Percentiles rank a stretch among this genome's conserved stretches.
These are phyloP conservation scores for Eilema caniola DNA, from an alignment of 2,888 invertebrate genomes.

Conservation along the genomic window DNA sequence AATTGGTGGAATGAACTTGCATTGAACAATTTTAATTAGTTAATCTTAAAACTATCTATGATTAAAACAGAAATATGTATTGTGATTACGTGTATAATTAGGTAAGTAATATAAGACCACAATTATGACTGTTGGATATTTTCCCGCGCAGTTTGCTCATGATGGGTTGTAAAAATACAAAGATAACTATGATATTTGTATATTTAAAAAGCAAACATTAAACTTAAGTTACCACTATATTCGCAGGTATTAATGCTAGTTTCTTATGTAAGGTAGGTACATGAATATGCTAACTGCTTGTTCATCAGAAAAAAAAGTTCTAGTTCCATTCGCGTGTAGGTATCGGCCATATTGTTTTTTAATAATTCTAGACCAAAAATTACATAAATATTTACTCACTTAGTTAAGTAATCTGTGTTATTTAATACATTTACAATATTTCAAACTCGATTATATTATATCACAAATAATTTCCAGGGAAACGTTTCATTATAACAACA, in stretches of 20 bases:
- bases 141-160: slow-evolving; percentile 44
- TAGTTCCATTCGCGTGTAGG: no score
- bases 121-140: slow-evolving; percentile 28
- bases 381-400: no score
- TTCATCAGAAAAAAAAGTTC: no score
- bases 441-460: no score
- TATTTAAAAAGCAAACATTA: not conserved
- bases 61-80: slow-evolving; percentile 21
- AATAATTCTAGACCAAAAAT: no score
- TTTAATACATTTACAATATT: no score
- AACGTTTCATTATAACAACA: no score
- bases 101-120: slow-evolving; percentile 28
- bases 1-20: slow-evolving; percentile 18
- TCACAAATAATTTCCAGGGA: no score
- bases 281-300: no score
- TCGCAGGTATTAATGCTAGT: not conserved
- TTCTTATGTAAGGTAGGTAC: no score
- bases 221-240: slow-evolving; percentile 1
- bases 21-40: slow-evolving; percentile 44
- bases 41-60: slow-evolving; percentile 31
- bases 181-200: slow-evolving; percentile 18
- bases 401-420: no score
- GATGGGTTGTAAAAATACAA: slow-evolving; percentile 15
- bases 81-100: slow-evolving; percentile 24
- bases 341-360: no score